phyloP scores from a whole-genome alignment of 1,140 invertebrate species.

The Acyrthosiphon pisum region DNA sequence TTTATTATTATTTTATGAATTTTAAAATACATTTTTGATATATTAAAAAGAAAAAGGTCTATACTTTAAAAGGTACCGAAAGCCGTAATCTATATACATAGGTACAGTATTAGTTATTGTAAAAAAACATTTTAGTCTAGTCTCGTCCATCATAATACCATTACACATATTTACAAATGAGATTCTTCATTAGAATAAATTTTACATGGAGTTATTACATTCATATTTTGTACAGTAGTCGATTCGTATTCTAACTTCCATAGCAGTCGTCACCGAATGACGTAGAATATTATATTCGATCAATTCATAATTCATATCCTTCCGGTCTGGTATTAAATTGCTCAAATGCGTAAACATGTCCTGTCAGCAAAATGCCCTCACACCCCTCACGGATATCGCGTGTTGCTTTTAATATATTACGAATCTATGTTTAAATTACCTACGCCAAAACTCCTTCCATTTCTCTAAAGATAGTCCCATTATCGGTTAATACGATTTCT shows the following conservation, averaged over 20 bases:
- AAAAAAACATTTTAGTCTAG: neutral
- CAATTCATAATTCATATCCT: neutral
- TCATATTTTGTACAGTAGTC: neutral
- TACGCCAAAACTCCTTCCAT: neutral
- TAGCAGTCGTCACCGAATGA: neutral
- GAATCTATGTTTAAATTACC: neutral
- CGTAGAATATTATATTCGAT: neutral
- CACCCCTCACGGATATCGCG: neutral
- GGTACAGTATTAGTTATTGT: neutral
- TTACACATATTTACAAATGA: neutral
- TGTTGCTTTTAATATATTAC: neutral
- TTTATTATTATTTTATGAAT: neutral
- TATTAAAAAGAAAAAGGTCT: neutral
- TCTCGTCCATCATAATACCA: neutral
- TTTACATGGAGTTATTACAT: neutral
- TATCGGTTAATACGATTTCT: neutral
- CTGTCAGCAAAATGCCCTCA: too few relatives aligned
- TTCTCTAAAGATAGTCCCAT: neutral
- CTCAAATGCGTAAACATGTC: neutral
- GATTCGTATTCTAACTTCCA: neutral
- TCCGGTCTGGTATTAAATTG: neutral
- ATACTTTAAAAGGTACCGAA: neutral
- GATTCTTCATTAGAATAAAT: neutral
- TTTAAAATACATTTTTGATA: neutral
- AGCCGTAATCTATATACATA: neutral